A percentile compares a stretch with the other conserved stretches of the same genome.
Evolutionary conservation across 2,888 invertebrate species (phyloP).

Genomic region (Itoplectis maculator): DNA sequence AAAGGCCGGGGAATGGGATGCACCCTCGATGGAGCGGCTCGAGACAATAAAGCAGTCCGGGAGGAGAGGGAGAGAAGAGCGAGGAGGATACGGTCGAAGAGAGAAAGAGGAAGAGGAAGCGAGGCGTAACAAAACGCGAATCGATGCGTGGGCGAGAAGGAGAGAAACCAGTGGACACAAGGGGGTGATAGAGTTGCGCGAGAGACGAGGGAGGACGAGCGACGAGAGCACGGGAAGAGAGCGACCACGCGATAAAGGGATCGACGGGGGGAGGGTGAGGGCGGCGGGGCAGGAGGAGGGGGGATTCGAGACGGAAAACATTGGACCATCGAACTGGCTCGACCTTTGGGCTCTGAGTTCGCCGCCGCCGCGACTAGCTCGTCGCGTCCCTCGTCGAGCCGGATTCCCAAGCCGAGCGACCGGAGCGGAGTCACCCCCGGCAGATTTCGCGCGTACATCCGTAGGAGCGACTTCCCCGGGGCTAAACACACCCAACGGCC

Average conservation of each 20-base stretch:
- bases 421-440: conserved; percentile 61
- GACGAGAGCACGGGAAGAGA: conserved; percentile 55
- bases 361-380: conserved; percentile 67
- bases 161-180: conserved; percentile 48
- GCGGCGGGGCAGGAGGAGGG: too few species aligned
- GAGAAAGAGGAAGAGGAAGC: conserved; percentile 54
- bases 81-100: conserved; percentile 56
- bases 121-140: conserved; percentile 45
- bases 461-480: conserved; percentile 78
- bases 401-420: conserved; percentile 64
- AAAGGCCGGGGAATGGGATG: conserved; percentile 84
- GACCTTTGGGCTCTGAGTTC: conserved; percentile 82
- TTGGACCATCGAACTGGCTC: conserved; percentile 83
- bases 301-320: conserved; percentile 80
- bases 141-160: conserved; percentile 43
- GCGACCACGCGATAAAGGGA: conserved; percentile 76
- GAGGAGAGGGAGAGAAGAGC: conserved; percentile 49
- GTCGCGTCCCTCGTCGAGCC: conserved; percentile 69
- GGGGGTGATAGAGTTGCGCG: conserved; percentile 65
- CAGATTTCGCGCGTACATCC: conserved; percentile 72
- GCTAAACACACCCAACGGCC: conserved; percentile 79
- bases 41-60: conserved; percentile 83
- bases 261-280: conserved; percentile 66
- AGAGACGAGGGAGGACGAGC: conserved; percentile 45
- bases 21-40: conserved; percentile 85